Evolutionary conservation across 1,140 invertebrate genomes (phyloP), one percentile per base, ranked within the genome.

Genomic region (Anthonomus grandis): DNA sequence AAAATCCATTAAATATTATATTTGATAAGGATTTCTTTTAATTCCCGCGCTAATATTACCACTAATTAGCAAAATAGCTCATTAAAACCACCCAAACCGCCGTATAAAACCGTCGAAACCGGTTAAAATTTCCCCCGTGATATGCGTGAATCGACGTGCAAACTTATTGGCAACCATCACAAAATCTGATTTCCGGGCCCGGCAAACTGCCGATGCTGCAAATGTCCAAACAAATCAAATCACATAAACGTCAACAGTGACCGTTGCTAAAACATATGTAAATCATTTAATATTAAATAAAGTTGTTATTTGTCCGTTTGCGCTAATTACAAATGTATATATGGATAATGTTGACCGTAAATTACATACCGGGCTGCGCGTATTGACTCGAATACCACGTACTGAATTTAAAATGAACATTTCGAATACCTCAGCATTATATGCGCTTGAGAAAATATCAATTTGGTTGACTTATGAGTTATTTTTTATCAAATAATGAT

Each of bases 211-310:
- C 31, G 50, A 52, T 42, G 37, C 44, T 52, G 50, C 50, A 52
- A 42, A 52, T 38, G 34, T 52, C 44, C 48, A 50, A 50, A 50
- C 34, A 50, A 50, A 50, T 50, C 34, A 22, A 50, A 50, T 50
- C 31, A 44, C 34, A 41, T 25, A 27, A 41, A 52, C 21, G 50
- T 52, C 50, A 52, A 52, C 44, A 52, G 44, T 52, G 41, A 52
- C 50, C 13, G 13, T 52, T 27, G 12, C 13, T 41, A 52, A 42
- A 52, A 42, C 39, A 38, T 52, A 52, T 42, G 50, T 52, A 42
- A 52, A 42, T 52, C 31, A 52, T 42, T 50, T 50, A 38, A 38
- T 50, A 38, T 52, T 52, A 37, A 52, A 42, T 44, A 52, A 50
- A n/a, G n/a, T n/a, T 27, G 48, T 37, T 50, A 39, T 50, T 50